phyloP scores from a whole-genome alignment of 2,113 vertebrate species.

The Zootoca vivipara region DNA sequence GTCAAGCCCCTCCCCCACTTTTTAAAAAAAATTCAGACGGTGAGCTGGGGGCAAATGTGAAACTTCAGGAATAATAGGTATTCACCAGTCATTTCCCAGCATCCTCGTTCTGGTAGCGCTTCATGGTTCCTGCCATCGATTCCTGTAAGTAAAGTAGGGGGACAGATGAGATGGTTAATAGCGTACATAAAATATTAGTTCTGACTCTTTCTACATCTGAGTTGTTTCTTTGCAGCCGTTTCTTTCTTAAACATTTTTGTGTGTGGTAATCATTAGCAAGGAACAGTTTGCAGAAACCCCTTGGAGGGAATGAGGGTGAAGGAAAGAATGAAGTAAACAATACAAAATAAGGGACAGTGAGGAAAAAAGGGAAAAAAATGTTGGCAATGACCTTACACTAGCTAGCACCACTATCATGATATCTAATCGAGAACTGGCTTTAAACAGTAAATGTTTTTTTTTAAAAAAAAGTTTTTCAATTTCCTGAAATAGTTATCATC shows the following conservation, averaged over 20 bases:
- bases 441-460: neutral
- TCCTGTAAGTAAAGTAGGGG: neutral
- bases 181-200: neutral
- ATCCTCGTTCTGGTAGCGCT: too few species aligned
- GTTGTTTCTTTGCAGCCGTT: slow-evolving; percentile 35
- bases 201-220: slow-evolving; percentile 34
- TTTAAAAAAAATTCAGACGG: too few species aligned
- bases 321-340: slow-evolving; percentile 30
- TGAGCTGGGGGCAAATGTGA: too few species aligned
- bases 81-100: too few species aligned
- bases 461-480: neutral
- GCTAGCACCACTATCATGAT: neutral
- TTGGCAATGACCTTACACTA: neutral
- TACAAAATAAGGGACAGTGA: slow-evolving; percentile 10
- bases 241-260: slow-evolving; percentile 5
- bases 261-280: slow-evolving; percentile 20
- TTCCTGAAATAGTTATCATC: neutral
- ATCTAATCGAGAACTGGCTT: neutral
- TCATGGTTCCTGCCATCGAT: too few species aligned
- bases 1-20: too few species aligned
- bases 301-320: slow-evolving; percentile 14
- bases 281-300: slow-evolving; percentile 5
- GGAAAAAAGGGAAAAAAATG: slow-evolving; percentile 30
- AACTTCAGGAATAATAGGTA: too few species aligned
- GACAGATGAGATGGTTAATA: neutral